Base-by-base conservation (phyloP, 1,140 invertebrate species). In the Ruditapes philippinarum region DNA sequence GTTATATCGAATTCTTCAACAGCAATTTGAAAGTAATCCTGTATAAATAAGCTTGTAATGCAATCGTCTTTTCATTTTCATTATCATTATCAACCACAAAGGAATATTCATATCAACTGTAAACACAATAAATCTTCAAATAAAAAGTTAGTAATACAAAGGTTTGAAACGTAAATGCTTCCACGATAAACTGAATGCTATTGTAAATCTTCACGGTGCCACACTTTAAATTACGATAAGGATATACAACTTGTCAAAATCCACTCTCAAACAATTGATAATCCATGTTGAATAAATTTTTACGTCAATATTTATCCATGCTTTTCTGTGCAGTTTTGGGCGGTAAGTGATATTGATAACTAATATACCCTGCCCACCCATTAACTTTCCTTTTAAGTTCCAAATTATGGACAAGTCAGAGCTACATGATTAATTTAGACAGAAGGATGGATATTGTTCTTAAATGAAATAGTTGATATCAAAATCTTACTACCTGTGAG, bases 221-320 rank as follows among this genome's bases (percentile, higher is more conserved):
- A 38, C 14, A 45, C 38, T 28, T 33, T n/a, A 78, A 42, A 89
- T 40, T 78, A 51, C 14, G 25, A 49, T 49, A 45, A 40, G 25
- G 31, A 25, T 54, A 40, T 38, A 14, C 22, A 80, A 28, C 11
- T 36, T 31, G 49, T 57, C 78, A 33, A 54, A 60, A 80, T 80
- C 51, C 81, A 36, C 28, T 84, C 31, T 40, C 81, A 84, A 68
- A 70, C 81, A 70, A 31, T 60, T 65, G 54, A 5, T 82, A 82
- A 82, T 82, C 79, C 79, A 31, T 25, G 57, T 38, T 54, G 51
- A 62, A 54, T 82, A 40, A 82, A 57, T 49, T 25, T 54, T n/a
- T 51, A 22, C 54, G 76, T 79, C 76, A 79, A 49, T 51, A 33
- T 79, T 51, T 49, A 51, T 45, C 40, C 40, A 49, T 17, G 45